Evolutionary conservation across 2,797 vertebrate species (phyloP), one percentile per base, ranked within the genome.

Genomic region (Muscicapa striata): DNA sequence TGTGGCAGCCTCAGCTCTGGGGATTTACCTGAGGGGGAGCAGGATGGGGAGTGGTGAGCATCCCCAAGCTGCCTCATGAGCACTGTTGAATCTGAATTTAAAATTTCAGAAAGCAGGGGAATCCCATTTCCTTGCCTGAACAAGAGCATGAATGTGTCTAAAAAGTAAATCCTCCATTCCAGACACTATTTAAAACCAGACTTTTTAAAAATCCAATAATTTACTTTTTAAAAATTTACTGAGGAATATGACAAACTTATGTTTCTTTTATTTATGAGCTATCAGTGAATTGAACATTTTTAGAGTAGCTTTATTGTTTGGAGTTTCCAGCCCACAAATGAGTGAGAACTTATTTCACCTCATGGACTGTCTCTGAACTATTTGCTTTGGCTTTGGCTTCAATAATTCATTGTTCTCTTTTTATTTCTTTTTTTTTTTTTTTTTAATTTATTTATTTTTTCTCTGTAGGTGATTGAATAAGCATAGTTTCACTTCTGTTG

Each of bases 371-470:
- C 91, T 84, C 59, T 86, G 46, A 73, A 40, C 5, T 87, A n/a
- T 88, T 91, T 87, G 54, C 32, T 90, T 90, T 73, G 48, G 57
- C 51, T 89, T 90, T 36, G 34, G 54, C 45, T 92, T 91, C 58
- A 86, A 45, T 64, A 68, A 36, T 78, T 78, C 43, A 46, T 61
- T 93, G 38, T 59, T 82, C 5, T 29, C 15, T 66, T 63, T 45
- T 22, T 24, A 7, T 34, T 34, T 8, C 0, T 2, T 2, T n/a
- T 29, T 0, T 1, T 2, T 1, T 2, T 34, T 41, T 40, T 20
- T 9, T 38, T 38, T 34, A 10, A 13, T 24, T 9, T 32, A 7
- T 38, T 38, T 61, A 30, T 54, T 45, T 70, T 61, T 52, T 64
- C 75, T 27, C 58, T 93, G n/a, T 52, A 81, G 43, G 48, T 75